Base-by-base conservation (phyloP, 2,113 vertebrate species). In the Pholis gunnellus region DNA sequence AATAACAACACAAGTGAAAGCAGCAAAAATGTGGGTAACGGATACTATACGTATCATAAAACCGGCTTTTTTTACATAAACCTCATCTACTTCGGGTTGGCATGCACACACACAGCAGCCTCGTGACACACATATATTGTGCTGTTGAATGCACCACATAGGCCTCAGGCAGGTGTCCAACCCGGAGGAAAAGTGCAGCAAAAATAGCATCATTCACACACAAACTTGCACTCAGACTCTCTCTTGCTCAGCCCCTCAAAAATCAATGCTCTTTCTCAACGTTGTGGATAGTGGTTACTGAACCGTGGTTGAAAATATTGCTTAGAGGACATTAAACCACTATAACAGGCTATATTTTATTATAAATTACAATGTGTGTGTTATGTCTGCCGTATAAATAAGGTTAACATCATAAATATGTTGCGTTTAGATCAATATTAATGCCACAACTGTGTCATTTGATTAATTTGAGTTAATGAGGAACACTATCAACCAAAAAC, bases 131-230 rank as follows among this genome's bases (percentile, higher is more conserved):
- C 56, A 78, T n/a, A 78, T 72, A 70, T 82, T 48, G 4, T 68
- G 42, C 44, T 77, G 72, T 34, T 83, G 75, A 72, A 60, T 73
- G 70, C 81, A 79, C 17, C 61, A 40, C 44, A 54, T 3, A 56
- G 44, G 81, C 82, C 86, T 34, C 50, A 61, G 87, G 88, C 79
- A 68, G 67, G 72, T 76, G 69, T 79, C 75, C 52, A 76, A 67
- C 77, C 83, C 61, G 15, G 78, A 85, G 79, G 81, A 77, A 56
- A 56, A 84, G 46, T 83, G 31, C 22, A 38, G 64, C 78, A 85
- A 72, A 90, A 86, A 88, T 87, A 88, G 70, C 84, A 54, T 54
- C 54, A 79, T 57, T 81, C 72, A 78, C 75, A 88, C 31, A 59
- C 70, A 59, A 42, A 68, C 73, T 42, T 86, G 59, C 31, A 71